Percentiles rank a stretch among this genome's conserved stretches.
Evolutionary conservation across 2,113 vertebrate species (phyloP).

Genomic region (Alligator mississippiensis): DNA sequence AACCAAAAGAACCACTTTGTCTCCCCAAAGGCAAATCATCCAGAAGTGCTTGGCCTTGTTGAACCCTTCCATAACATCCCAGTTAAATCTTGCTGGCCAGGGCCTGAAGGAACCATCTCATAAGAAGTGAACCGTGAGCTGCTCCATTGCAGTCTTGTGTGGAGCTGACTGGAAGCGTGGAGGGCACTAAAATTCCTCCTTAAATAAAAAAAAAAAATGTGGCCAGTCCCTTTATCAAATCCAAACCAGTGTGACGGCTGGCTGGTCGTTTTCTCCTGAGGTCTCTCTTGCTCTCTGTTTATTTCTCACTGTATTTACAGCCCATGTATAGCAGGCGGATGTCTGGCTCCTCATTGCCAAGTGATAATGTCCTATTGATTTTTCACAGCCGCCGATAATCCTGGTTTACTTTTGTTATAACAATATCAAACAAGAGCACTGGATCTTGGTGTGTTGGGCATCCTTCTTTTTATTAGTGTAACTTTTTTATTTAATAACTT

Average conservation of each 20-base stretch:
- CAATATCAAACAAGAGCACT: not conserved
- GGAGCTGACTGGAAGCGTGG: not conserved
- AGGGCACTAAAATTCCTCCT: not conserved
- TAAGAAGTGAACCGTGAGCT: not conserved
- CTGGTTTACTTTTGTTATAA: not conserved
- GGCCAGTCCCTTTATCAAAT: not conserved
- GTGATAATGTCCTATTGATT: slow-evolving; percentile 45
- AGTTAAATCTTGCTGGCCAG: not conserved
- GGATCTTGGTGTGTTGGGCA: accelerated
- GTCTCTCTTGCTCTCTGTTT: not conserved
- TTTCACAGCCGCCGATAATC: not conserved
- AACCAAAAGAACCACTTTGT: no score
- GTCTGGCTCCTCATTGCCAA: not conserved
- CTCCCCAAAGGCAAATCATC: no score
- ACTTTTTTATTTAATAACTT: not conserved
- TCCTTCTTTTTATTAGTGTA: not conserved
- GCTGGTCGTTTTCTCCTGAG: not conserved
- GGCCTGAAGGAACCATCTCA: not conserved
- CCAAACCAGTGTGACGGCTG: not conserved
- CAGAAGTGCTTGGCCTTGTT: no score
- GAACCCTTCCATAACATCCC: no score
- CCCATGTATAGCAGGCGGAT: not conserved
- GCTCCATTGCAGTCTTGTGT: not conserved
- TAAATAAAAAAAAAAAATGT: not conserved
- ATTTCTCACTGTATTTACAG: slow-evolving; percentile 13